Evolutionary conservation across 53 echinoderm and acorn worm species (phyloP).

Genomic region (Stichopus horrens): DNA sequence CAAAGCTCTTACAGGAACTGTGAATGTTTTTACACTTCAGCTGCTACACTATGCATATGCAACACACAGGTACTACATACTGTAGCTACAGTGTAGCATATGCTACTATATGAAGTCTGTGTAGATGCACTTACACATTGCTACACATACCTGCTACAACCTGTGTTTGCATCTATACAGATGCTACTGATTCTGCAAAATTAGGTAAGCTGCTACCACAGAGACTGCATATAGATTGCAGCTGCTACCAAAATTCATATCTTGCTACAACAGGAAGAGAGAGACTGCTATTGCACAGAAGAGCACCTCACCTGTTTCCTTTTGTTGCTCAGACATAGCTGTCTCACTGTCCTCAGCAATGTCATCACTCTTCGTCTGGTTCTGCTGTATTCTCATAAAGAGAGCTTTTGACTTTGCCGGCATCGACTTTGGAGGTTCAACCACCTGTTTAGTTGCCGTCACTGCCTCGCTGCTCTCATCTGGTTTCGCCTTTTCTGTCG

Average conservation of each 20-base stretch:
- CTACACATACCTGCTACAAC: too few species aligned
- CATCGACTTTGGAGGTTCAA: slow-evolving; percentile 51
- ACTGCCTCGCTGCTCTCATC: background rate
- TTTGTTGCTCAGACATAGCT: background rate
- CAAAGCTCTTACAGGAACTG: too few species aligned
- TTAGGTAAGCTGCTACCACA: background rate
- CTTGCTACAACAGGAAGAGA: background rate
- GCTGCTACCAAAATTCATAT: background rate
- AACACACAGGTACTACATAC: too few species aligned
- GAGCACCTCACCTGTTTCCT: background rate
- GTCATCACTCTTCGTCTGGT: slow-evolving; percentile 65
- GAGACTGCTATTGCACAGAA: too few species aligned
- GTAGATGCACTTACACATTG: too few species aligned
- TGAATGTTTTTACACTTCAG: too few species aligned
- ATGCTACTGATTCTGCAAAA: background rate
- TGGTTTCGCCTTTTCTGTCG: background rate
- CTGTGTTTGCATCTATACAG: too few species aligned
- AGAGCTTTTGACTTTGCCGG: slow-evolving; percentile 92
- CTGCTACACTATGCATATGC: too few species aligned
- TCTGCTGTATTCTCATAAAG: slow-evolving; percentile 95
- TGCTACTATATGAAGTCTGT: too few species aligned
- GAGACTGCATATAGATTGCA: background rate
- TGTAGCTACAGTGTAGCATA: too few species aligned
- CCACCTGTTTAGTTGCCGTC: slow-evolving; percentile 6
- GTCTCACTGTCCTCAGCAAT: slow-evolving; percentile 26